These are phyloP conservation scores for Dasypolia templi DNA, from an alignment of 2,888 invertebrate genomes.

Conservation along the genomic window DNA sequence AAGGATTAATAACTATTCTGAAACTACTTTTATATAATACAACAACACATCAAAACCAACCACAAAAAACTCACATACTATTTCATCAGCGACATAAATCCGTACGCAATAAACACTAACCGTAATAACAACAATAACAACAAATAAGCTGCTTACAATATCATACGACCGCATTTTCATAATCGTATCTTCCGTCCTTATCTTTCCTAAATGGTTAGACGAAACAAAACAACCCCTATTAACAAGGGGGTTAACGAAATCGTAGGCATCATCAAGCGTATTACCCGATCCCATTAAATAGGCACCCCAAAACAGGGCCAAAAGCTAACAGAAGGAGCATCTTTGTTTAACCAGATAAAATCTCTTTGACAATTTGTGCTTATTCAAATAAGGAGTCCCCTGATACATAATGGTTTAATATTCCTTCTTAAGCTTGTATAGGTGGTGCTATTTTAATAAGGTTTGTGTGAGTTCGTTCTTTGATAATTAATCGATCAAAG, in stretches of 20 bases:
- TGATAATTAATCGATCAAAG: neutral
- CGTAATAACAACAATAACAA: conserved; percentile 73
- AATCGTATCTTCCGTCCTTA: conserved; percentile 70
- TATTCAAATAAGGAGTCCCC: conserved; percentile 89
- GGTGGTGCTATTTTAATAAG: conserved; percentile 64
- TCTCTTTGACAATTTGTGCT: conserved; percentile 91
- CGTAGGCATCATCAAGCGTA: conserved; percentile 87
- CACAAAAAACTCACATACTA: conserved; percentile 23
- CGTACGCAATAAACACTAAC: conserved; percentile 55
- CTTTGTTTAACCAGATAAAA: conserved; percentile 90
- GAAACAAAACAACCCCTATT: conserved; percentile 80
- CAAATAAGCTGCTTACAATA: conserved; percentile 80
- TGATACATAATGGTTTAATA: conserved; percentile 86
- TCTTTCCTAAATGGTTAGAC: conserved; percentile 59
- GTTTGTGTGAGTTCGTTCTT: conserved; percentile 34
- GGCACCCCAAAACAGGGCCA: conserved; percentile 82
- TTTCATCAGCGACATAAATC: conserved; percentile 44
- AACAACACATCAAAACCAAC: conserved; percentile 1
- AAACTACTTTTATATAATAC: too few relatives aligned
- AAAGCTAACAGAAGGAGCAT: conserved; percentile 88
- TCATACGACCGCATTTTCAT: conserved; percentile 79
- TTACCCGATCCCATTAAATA: conserved; percentile 89
- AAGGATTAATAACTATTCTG: neutral
- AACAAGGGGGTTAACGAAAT: conserved; percentile 84
- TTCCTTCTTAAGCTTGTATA: conserved; percentile 72